phyloP scores from a whole-genome alignment of 2,888 invertebrate genomes.

The Eucera pruinosa region DNA sequence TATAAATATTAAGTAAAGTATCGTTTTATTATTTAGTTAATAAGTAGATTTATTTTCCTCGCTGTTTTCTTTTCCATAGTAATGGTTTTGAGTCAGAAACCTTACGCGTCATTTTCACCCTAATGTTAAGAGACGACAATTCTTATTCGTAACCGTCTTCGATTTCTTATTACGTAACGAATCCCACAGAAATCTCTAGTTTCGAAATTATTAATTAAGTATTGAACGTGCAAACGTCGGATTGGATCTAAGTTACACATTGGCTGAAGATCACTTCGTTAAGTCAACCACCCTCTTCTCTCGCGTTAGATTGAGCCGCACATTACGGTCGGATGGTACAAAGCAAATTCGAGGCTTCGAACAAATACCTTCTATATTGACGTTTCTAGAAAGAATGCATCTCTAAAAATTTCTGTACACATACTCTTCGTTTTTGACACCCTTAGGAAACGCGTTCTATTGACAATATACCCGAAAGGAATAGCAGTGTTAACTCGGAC shows the following conservation, averaged over 20 bases:
- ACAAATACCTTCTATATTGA: slow-evolving; percentile 39
- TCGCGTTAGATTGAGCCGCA: slow-evolving; percentile 18
- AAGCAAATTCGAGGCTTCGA: slow-evolving; percentile 55
- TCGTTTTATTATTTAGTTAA: too few species aligned
- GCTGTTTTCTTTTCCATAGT: too few species aligned
- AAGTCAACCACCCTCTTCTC: slow-evolving; percentile 46
- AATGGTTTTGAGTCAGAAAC: too few species aligned
- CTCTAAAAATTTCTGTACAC: slow-evolving; percentile 46
- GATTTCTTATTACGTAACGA: too few species aligned
- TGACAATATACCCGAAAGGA: background rate
- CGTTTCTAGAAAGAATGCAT: slow-evolving; percentile 28
- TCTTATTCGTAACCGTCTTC: too few species aligned
- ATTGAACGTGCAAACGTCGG: background rate
- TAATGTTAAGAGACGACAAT: too few species aligned
- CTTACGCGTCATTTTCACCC: too few species aligned
- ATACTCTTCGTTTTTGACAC: slow-evolving; percentile 18
- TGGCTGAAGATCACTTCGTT: slow-evolving; percentile 47
- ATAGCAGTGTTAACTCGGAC: slow-evolving; percentile 17
- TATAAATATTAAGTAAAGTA: too few species aligned
- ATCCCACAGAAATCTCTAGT: too few species aligned
- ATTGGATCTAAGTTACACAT: slow-evolving; percentile 13
- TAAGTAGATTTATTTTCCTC: too few species aligned
- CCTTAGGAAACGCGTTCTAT: slow-evolving; percentile 1
- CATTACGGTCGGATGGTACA: slow-evolving; percentile 30
- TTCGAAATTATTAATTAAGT: background rate